phyloP scores from a whole-genome alignment of 2,113 vertebrate species.

The Camelus dromedarius region DNA sequence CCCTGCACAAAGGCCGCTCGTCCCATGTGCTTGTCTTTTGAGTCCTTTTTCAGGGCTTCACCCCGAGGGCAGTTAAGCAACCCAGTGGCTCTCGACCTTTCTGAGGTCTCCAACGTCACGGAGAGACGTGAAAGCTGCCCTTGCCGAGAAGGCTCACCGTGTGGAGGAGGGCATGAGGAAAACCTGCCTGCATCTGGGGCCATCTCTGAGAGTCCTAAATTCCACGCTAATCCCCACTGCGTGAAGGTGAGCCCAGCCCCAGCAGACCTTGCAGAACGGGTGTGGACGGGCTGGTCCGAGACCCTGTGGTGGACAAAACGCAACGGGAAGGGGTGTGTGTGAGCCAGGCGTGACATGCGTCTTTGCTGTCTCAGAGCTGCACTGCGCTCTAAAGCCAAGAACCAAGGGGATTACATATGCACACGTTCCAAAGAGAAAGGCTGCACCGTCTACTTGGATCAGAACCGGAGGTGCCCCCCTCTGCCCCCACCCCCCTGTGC shows the following conservation, averaged over 20 bases:
- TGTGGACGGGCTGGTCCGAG: background rate
- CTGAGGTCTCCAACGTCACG: background rate
- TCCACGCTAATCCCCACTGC: background rate
- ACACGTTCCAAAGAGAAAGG: background rate
- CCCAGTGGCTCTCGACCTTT: background rate
- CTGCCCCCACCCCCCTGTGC: too few relatives aligned
- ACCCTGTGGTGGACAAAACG: rapidly evolving
- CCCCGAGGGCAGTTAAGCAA: background rate
- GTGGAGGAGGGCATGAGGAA: background rate
- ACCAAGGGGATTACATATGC: rapidly evolving
- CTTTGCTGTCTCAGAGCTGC: background rate
- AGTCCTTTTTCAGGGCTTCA: background rate
- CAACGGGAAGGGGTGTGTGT: rapidly evolving
- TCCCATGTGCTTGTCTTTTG: background rate
- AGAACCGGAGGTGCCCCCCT: background rate
- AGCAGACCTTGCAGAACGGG: background rate
- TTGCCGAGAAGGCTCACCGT: background rate
- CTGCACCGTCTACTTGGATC: background rate
- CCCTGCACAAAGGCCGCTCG: background rate
- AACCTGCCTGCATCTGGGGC: background rate
- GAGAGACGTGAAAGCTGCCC: background rate
- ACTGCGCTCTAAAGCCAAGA: background rate
- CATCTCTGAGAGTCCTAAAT: background rate
- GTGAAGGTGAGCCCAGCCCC: background rate
- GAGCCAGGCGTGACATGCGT: background rate